Evolutionary conservation across 2,888 invertebrate genomes (phyloP).

Genomic region (Spialia ferax): DNA sequence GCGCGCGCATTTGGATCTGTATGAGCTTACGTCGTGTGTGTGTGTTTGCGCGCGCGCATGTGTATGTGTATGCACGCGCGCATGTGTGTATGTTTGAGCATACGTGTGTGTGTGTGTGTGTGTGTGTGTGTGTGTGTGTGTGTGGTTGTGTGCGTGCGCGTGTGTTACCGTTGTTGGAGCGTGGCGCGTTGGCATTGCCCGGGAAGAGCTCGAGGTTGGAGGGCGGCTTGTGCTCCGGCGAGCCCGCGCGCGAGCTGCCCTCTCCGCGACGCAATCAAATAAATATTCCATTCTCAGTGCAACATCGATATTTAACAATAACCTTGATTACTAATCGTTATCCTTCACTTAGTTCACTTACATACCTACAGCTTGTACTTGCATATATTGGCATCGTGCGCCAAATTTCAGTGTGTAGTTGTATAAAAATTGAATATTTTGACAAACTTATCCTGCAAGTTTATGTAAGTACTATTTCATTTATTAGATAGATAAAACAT

Average conservation of each 20-base stretch:
- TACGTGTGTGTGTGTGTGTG: slow-evolving; percentile 33
- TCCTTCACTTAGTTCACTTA: too few species aligned
- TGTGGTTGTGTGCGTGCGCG: too few species aligned
- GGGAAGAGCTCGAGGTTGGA: slow-evolving; percentile 91
- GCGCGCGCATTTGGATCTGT: too few species aligned
- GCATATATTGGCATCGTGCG: slow-evolving; percentile 3
- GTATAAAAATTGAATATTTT: neutral
- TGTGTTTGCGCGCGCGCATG: too few species aligned
- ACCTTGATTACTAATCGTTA: neutral
- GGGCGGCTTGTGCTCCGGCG: slow-evolving; percentile 90
- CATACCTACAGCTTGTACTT: too few species aligned
- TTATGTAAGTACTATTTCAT: neutral
- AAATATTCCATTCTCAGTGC: slow-evolving; percentile 63
- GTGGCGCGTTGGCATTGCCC: slow-evolving; percentile 87
- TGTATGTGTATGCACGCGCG: neutral
- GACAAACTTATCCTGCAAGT: neutral
- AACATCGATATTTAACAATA: slow-evolving; percentile 10
- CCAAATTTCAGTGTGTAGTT: neutral
- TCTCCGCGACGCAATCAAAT: slow-evolving; percentile 69
- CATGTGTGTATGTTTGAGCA: slow-evolving; percentile 35
- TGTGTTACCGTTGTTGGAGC: slow-evolving; percentile 93
- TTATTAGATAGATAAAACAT: neutral
- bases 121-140: slow-evolving; percentile 39
- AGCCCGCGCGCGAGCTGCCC: slow-evolving; percentile 84
- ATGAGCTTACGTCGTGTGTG: too few species aligned